These are phyloP conservation scores for Thereva unica DNA, from an alignment of 2,888 invertebrate genomes.

Conservation along the genomic window DNA sequence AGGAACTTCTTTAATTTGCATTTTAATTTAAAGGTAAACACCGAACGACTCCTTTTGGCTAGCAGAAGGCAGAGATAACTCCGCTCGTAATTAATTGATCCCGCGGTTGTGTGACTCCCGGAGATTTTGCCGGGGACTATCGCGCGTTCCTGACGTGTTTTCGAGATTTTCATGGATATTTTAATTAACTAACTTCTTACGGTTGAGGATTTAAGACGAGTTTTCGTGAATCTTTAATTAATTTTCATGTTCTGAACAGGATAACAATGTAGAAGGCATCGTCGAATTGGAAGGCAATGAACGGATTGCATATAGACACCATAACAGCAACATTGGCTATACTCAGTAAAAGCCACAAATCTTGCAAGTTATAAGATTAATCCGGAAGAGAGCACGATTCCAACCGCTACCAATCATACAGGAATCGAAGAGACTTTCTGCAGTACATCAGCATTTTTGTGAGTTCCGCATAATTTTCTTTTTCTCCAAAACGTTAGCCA, in stretches of 20 bases:
- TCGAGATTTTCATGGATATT: constrained; percentile 30
- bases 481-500: not conserved
- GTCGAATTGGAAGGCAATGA: too few relatives aligned
- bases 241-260: not conserved
- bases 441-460: not conserved
- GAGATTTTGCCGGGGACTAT: constrained; percentile 12
- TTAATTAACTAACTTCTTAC: constrained; percentile 38
- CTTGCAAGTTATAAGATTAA: too few relatives aligned
- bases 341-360: too few relatives aligned
- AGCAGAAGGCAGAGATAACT: constrained; percentile 2
- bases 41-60: constrained; percentile 32
- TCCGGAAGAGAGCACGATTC: too few relatives aligned
- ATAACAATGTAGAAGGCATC: too few relatives aligned
- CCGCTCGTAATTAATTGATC: constrained; percentile 34
- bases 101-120: constrained; percentile 16
- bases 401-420: too few relatives aligned
- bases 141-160: constrained; percentile 1
- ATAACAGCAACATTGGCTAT: too few relatives aligned
- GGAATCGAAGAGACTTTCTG: not conserved
- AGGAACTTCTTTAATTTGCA: constrained; percentile 42
- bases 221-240: not conserved
- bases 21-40: constrained; percentile 43
- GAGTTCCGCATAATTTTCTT: constrained; percentile 17
- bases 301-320: too few relatives aligned
- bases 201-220: constrained; percentile 3